Percentiles rank a stretch among this genome's conserved stretches.
Conservation (phyloP, 2,797 vertebrate genomes). For the Pempheris klunzingeri region DNA sequence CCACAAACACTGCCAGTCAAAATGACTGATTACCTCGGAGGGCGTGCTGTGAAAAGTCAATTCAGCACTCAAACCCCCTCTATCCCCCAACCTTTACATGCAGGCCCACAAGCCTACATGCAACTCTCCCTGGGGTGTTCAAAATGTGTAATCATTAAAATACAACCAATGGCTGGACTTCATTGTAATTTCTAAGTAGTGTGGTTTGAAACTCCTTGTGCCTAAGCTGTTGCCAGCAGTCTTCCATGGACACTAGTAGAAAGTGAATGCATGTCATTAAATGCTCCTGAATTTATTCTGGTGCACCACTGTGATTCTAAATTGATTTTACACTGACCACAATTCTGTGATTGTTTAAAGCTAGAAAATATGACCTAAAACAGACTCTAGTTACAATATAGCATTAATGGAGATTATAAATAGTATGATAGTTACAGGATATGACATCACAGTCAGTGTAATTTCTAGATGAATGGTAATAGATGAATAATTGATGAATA, state of each 20-base stretch:
- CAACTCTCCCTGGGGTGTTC: constrained; percentile 74
- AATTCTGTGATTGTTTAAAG: constrained; percentile 12
- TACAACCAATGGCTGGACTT: constrained; percentile 66
- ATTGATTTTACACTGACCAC: constrained; percentile 43
- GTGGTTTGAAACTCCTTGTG: constrained; percentile 54
- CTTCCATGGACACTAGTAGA: constrained; percentile 49
- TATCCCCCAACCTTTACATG: constrained; percentile 56
- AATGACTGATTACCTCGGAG: constrained; percentile 85
- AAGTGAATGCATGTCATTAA: constrained; percentile 41
- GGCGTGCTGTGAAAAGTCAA: constrained; percentile 83
- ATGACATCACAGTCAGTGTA: constrained; percentile 14
- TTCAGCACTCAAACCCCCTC: constrained; percentile 76
- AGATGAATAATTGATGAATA: no score
- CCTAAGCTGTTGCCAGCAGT: constrained; percentile 61
- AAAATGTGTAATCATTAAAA: constrained; percentile 84
- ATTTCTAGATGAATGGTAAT: constrained; percentile 29
- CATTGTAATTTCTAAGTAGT: constrained; percentile 67
- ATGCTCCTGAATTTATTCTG: constrained; percentile 32
- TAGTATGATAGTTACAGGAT: constrained; percentile 44
- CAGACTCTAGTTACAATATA: not conserved
- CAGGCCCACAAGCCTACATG: constrained; percentile 60
- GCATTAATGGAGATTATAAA: constrained; percentile 25
- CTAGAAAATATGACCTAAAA: constrained; percentile 8
- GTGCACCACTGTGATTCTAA: constrained; percentile 17
- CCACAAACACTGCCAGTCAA: constrained; percentile 84